phyloP scores from a whole-genome alignment of 2,113 vertebrate genomes.

The Hippopotamus amphibius region DNA sequence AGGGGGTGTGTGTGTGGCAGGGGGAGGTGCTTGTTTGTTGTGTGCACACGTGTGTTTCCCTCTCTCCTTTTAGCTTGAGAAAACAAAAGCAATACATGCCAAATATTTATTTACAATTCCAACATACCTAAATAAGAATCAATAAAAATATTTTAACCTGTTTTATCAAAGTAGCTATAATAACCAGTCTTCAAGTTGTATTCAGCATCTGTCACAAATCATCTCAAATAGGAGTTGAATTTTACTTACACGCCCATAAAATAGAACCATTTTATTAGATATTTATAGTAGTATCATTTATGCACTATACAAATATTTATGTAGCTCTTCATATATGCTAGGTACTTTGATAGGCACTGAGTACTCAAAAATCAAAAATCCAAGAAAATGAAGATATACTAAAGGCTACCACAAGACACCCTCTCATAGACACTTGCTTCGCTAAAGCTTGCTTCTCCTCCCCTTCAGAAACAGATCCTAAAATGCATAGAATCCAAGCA shows the following conservation, averaged over 20 bases:
- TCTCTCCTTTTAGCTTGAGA: not conserved
- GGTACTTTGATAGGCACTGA: not conserved
- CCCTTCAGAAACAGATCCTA: not conserved
- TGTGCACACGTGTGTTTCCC: fast-evolving
- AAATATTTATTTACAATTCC: slow-evolving; percentile 53
- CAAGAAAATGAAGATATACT: not conserved
- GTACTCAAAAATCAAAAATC: not conserved
- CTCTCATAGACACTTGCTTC: not conserved
- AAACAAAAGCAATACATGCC: slow-evolving; percentile 37
- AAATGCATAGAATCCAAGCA: not conserved
- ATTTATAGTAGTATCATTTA: not conserved
- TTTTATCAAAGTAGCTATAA: slow-evolving; percentile 25
- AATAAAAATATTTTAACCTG: slow-evolving; percentile 52
- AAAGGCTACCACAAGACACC: not conserved
- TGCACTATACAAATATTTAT: not conserved
- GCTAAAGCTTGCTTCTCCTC: not conserved
- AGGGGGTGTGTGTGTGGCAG: not conserved
- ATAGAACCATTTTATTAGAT: not conserved
- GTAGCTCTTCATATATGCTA: not conserved
- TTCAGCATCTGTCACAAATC: slow-evolving; percentile 46
- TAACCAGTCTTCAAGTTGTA: not conserved
- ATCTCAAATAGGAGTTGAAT: slow-evolving; percentile 26
- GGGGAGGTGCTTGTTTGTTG: no score
- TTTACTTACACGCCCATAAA: not conserved
- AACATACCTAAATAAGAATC: slow-evolving; percentile 37